These are phyloP conservation scores for Nemopilema nomurai DNA, from an alignment of 30 jellyfish, hydroid and myxozoan genomes.

Conservation along the genomic window DNA sequence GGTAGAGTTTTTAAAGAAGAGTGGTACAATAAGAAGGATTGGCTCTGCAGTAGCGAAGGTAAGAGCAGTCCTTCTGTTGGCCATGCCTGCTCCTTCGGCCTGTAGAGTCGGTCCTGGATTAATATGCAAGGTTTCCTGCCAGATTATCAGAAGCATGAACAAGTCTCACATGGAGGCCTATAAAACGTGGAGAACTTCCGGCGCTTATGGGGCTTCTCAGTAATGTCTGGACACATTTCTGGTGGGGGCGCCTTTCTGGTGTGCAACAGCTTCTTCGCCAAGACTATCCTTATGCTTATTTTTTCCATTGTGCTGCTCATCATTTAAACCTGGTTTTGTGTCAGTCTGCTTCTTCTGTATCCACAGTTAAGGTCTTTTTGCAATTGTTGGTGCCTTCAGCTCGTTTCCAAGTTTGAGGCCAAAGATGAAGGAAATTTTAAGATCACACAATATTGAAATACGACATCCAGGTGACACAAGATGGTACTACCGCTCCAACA, in stretches of 20 bases:
- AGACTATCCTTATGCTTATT: slow-evolving; percentile 34
- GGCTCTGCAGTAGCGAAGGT: slow-evolving; percentile 28
- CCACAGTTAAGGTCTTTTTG: slow-evolving; percentile 58
- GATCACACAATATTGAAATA: slow-evolving; percentile 30
- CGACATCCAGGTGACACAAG: slow-evolving; percentile 58
- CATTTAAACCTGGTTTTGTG: slow-evolving; percentile 48
- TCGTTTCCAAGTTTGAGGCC: slow-evolving; percentile 36
- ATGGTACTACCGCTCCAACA: slow-evolving; percentile 35
- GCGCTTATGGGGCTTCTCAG: slow-evolving; percentile 50
- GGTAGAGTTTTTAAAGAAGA: slow-evolving; percentile 31
- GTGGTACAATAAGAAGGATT: slow-evolving; percentile 30
- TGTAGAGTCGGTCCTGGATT: not conserved
- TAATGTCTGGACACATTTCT: slow-evolving; percentile 46
- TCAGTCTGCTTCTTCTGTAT: slow-evolving; percentile 46
- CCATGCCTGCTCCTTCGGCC: slow-evolving; percentile 30
- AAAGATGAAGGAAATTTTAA: slow-evolving; percentile 1
- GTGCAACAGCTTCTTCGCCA: slow-evolving; percentile 48
- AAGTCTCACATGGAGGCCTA: not conserved
- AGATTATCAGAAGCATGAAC: slow-evolving; percentile 39
- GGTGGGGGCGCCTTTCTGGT: slow-evolving; percentile 52
- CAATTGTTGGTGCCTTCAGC: slow-evolving; percentile 60
- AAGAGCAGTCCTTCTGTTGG: slow-evolving; percentile 46
- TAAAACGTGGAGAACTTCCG: not conserved
- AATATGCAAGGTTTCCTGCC: slow-evolving; percentile 35
- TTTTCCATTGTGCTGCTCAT: slow-evolving; percentile 63